These are phyloP conservation scores for Peromyscus eremicus DNA, from an alignment of 2,797 vertebrate species.

Conservation along the genomic window DNA sequence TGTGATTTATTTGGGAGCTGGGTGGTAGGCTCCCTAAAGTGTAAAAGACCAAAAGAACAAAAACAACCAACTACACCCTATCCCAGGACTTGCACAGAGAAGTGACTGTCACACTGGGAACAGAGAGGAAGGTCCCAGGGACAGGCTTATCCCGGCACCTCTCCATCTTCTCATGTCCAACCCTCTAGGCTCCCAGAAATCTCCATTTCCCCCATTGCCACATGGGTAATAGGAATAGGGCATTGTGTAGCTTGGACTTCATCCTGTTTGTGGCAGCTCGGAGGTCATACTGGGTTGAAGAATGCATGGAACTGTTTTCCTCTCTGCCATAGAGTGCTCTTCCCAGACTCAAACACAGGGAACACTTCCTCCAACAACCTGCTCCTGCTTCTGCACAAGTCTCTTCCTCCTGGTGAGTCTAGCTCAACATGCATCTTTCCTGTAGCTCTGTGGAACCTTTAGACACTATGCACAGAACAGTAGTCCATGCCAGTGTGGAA, in stretches of 20 bases:
- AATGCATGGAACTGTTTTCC: neutral
- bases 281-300: neutral
- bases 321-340: neutral
- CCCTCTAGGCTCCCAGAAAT: neutral
- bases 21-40: too few species aligned
- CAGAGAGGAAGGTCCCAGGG: neutral
- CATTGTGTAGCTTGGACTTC: neutral
- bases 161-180: neutral
- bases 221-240: neutral
- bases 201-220: fast-evolving
- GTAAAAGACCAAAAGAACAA: too few species aligned
- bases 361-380: neutral
- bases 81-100: neutral
- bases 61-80: too few species aligned
- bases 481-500: fast-evolving
- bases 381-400: fast-evolving
- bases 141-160: neutral
- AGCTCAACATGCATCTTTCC: neutral
- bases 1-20: too few species aligned
- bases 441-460: neutral
- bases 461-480: fast-evolving
- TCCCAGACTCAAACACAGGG: neutral
- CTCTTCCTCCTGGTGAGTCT: neutral
- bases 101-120: neutral
- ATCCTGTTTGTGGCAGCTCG: neutral